phyloP scores from a whole-genome alignment of 2,888 invertebrate species.

The Harpalus rubripes region DNA sequence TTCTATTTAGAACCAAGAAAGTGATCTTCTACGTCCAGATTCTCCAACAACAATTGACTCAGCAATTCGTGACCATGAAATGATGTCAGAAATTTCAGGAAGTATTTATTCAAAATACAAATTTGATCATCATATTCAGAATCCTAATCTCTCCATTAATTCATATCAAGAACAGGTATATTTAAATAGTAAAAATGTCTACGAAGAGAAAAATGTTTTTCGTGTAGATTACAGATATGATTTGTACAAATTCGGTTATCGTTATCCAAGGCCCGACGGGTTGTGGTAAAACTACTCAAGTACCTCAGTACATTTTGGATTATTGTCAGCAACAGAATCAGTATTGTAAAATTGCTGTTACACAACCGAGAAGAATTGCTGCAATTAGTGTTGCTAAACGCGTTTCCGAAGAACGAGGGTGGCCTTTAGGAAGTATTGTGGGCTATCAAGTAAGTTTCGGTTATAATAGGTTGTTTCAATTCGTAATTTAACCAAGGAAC shows the following conservation, averaged over 20 bases:
- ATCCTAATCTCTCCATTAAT: slow-evolving; percentile 30
- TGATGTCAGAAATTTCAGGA: slow-evolving; percentile 33
- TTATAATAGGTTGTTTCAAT: no score
- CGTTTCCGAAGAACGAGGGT: slow-evolving; percentile 90
- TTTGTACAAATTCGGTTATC: slow-evolving; percentile 86
- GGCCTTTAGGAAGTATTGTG: slow-evolving; percentile 90
- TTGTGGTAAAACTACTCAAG: slow-evolving; percentile 95
- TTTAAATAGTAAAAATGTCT: background rate
- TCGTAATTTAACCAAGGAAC: no score
- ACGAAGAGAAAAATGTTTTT: background rate
- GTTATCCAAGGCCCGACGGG: slow-evolving; percentile 96
- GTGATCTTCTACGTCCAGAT: slow-evolving; percentile 46
- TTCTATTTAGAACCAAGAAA: slow-evolving; percentile 54
- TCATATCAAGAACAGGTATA: slow-evolving; percentile 61
- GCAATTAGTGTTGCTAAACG: slow-evolving; percentile 93
- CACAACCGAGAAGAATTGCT: slow-evolving; percentile 96
- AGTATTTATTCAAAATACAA: slow-evolving; percentile 54
- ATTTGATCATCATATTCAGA: slow-evolving; percentile 40
- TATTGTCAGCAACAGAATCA: slow-evolving; percentile 82
- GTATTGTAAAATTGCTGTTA: slow-evolving; percentile 93
- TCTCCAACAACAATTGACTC: slow-evolving; percentile 52
- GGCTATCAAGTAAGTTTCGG: slow-evolving; percentile 89
- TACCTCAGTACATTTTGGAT: slow-evolving; percentile 96
- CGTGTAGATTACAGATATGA: slow-evolving; percentile 83
- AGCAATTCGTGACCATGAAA: slow-evolving; percentile 14